These are phyloP conservation scores for Drosophila merina DNA, from an alignment of 2,888 invertebrate genomes.

Conservation along the genomic window DNA sequence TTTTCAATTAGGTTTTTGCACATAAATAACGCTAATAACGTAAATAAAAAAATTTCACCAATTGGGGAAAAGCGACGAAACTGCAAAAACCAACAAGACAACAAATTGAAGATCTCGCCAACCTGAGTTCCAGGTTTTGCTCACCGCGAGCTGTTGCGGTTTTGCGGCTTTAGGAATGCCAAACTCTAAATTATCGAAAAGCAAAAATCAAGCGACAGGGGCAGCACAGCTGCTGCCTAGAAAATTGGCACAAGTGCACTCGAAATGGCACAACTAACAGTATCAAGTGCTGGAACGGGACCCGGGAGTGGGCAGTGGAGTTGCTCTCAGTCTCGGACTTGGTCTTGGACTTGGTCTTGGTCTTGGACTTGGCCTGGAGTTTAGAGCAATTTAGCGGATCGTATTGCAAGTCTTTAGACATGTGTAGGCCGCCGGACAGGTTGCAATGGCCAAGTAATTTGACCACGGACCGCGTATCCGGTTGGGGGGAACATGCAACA, in stretches of 20 bases:
- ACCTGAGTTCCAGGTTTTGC: conserved; percentile 39
- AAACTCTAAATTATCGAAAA: conserved; percentile 66
- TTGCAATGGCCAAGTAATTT: conserved; percentile 11
- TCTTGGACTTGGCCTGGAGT: conserved; percentile 20
- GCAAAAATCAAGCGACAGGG: conserved; percentile 55
- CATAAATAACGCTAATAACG: conserved; percentile 33
- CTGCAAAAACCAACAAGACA: conserved; percentile 36
- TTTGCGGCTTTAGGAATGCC: conserved; percentile 71
- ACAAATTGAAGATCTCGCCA: conserved; percentile 54
- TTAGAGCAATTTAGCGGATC: conserved; percentile 50
- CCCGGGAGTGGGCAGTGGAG: conserved; percentile 22
- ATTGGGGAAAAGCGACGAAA: conserved; percentile 32
- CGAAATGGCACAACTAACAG: conserved; percentile 78
- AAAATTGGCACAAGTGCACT: conserved; percentile 76
- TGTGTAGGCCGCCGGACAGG: conserved; percentile 37
- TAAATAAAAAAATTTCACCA: conserved; percentile 63
- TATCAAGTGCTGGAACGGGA: conserved; percentile 47
- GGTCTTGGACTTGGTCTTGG: conserved; percentile 10
- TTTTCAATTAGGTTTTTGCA: conserved; percentile 68
- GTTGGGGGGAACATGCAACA: conserved; percentile 20
- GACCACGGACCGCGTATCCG: conserved; percentile 25
- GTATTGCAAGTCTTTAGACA: conserved; percentile 21
- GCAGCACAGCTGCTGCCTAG: conserved; percentile 35
- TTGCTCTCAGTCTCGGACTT: neutral
- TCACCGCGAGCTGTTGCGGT: conserved; percentile 57